A percentile compares a stretch with the other conserved stretches of the same genome.
phyloP scores from a whole-genome alignment of 2,888 invertebrate genomes.

The Drosophila mimica region DNA sequence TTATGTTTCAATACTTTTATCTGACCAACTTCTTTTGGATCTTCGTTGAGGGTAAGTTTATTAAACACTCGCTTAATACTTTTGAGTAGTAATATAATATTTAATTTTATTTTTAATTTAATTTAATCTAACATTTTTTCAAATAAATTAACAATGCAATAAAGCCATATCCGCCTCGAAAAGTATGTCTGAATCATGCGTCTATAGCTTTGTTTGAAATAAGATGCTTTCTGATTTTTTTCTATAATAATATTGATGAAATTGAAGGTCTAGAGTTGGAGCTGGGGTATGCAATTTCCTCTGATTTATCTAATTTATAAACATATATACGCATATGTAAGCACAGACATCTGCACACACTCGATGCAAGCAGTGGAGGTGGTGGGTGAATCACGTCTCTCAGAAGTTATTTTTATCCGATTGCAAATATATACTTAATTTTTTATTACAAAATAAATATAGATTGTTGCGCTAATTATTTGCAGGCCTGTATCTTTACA shows the following conservation, averaged over 20 bases:
- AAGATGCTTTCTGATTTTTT: neutral
- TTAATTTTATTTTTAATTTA: too few species aligned
- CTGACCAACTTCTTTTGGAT: constrained; percentile 99
- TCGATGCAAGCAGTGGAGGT: neutral
- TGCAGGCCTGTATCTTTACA: constrained; percentile 93
- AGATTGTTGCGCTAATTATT: constrained; percentile 19
- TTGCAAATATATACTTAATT: constrained; percentile 2
- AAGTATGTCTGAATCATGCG: neutral
- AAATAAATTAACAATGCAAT: neutral
- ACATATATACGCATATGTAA: neutral
- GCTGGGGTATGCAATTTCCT: neutral
- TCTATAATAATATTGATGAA: neutral
- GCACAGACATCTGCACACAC: neutral
- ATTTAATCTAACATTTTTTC: too few species aligned
- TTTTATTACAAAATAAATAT: constrained; percentile 29
- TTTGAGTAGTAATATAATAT: neutral
- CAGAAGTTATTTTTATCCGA: neutral
- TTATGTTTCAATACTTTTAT: constrained; percentile 95
- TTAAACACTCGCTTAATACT: neutral
- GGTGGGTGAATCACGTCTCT: neutral
- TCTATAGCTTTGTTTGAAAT: neutral
- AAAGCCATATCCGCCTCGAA: neutral
- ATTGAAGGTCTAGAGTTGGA: neutral
- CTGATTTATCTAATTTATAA: neutral
- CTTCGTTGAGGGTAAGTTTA: constrained; percentile 94